Base-by-base conservation (phyloP, 2,113 vertebrate genomes). In the Entosphenus tridentatus region DNA sequence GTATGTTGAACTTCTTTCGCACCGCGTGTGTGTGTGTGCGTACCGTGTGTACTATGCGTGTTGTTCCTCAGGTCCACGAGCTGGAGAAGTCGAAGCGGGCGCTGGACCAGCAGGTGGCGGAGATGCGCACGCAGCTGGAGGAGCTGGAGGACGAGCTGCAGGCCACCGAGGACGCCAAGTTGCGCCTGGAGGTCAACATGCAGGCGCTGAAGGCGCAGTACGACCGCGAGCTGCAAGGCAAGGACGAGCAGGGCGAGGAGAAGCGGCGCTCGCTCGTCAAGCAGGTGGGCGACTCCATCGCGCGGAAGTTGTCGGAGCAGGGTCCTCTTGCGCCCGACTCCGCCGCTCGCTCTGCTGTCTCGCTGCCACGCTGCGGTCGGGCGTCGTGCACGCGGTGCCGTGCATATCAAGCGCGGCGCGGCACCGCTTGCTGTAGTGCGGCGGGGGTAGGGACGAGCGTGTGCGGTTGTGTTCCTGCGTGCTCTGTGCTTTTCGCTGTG, bases 191-290 rank as follows among this genome's bases (percentile, higher is more conserved):
- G 76, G 93, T 97, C 76, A 97, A 97, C 82, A 96, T 95, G 93
- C 93, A 97, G 80, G 93, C 93, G 70, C 93, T 91, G 89, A 95
- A 91, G 76, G 90, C 93, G 54, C 93, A 97, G 81, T 92, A 92
- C 67, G 93, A 97, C 72, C 76, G 93, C 65, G 93, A 97, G 73
- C 76, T 96, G 69, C 89, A 87, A 71, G 78, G 83, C 76, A 80
- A 81, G 68, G 93, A 97, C 3, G 93, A 97, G 57, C 90, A 95
- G 79, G 89, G 86, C 3, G 93, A 97, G 70, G 93, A 97, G 72
- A 97, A 96, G 76, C 95, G 88, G 77, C 85, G 90, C 68, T 79
- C 84, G 57, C 84, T 97, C 70, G 80, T 96, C 71, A 97, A 97
- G 76, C 93, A 98, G 78, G 93, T 95, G 72, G 1, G 71, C 69